Conservation (phyloP, 2,797 vertebrate genomes). For the Acanthis flammea region DNA sequence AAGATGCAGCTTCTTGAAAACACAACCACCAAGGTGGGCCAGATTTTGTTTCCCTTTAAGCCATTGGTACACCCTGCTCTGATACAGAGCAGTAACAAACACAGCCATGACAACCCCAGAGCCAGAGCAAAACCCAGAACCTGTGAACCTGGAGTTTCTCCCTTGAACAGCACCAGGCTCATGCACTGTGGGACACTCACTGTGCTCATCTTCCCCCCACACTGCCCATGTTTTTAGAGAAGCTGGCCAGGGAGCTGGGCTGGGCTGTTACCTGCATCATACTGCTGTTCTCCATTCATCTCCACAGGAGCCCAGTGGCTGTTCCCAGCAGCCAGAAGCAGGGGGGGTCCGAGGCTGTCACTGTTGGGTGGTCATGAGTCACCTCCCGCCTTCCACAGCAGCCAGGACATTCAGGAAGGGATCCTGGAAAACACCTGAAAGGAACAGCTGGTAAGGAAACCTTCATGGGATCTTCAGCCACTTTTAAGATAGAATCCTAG, state of each 20-base stretch:
- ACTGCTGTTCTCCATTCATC: constrained; percentile 80
- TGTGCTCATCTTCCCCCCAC: not conserved
- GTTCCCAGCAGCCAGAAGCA: constrained; percentile 31
- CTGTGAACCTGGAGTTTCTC: not conserved
- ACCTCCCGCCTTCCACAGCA: not conserved
- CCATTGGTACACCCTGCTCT: not conserved
- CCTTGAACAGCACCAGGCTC: not conserved
- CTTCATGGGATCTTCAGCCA: not conserved
- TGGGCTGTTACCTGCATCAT: constrained; percentile 72
- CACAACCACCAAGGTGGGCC: not conserved
- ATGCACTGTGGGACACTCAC: rapidly evolving
- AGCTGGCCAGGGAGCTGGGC: not conserved
- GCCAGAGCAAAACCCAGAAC: not conserved
- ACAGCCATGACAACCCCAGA: not conserved
- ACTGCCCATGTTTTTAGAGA: not conserved
- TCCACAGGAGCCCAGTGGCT: constrained; percentile 66
- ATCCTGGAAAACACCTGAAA: constrained; percentile 36
- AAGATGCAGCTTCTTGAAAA: not conserved
- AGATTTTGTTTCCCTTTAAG: not conserved
- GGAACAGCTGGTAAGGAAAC: not conserved
- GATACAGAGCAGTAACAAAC: not conserved
- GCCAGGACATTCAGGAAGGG: constrained; percentile 23
- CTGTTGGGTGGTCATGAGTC: constrained; percentile 35
- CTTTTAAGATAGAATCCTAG: not conserved
- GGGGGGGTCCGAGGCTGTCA: constrained; percentile 16